Evolutionary conservation across 2,113 vertebrate species (phyloP).

Genomic region (Catharus fuscescens): DNA sequence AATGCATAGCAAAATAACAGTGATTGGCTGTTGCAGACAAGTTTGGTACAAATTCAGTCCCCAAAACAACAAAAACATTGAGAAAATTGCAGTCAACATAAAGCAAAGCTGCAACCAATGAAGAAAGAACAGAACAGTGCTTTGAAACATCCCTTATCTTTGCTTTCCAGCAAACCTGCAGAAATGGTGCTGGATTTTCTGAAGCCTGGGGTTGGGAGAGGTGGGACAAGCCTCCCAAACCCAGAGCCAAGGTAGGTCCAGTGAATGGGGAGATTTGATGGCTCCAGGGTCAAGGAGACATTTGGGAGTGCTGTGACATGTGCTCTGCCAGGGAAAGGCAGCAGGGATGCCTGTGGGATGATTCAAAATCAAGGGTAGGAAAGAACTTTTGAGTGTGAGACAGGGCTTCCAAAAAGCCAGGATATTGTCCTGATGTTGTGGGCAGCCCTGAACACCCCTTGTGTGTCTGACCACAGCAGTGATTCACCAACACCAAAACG

Average conservation of each 20-base stretch:
- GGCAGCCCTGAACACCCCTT: not conserved
- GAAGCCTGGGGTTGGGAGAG: not conserved
- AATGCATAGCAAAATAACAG: conserved; percentile 79
- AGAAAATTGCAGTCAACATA: not conserved
- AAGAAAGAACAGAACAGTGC: not conserved
- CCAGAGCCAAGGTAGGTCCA: not conserved
- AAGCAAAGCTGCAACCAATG: not conserved
- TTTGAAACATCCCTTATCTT: not conserved
- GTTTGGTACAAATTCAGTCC: conserved; percentile 27
- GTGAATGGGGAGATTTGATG: not conserved
- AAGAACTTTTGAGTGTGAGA: not conserved
- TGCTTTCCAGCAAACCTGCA: not conserved
- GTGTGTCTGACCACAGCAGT: not conserved
- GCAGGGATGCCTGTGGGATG: not conserved
- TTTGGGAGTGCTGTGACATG: not conserved
- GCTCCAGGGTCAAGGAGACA: not conserved
- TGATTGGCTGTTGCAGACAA: conserved; percentile 43
- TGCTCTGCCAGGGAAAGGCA: not conserved
- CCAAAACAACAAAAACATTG: not conserved
- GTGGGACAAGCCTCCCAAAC: not conserved
- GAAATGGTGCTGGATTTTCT: not conserved
- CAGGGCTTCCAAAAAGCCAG: not conserved
- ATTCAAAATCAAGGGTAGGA: not conserved
- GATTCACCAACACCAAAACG: not conserved
- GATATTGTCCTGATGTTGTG: not conserved